A percentile compares a stretch with the other conserved stretches of the same genome.
Evolutionary conservation across 2,888 invertebrate species (phyloP).

Genomic region (Drosophila parthenogenetica): DNA sequence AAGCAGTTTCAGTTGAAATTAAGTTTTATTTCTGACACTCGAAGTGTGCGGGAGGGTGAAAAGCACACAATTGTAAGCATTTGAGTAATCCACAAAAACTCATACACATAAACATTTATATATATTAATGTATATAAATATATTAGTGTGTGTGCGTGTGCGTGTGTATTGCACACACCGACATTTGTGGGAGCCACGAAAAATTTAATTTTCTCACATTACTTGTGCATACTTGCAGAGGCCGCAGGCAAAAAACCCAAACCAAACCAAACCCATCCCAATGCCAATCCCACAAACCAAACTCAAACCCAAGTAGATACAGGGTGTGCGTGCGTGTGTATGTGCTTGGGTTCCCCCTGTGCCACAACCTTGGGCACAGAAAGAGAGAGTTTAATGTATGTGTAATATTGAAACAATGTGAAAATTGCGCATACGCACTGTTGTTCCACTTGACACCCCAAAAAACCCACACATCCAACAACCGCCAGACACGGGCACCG

Average conservation of each 20-base stretch:
- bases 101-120: constrained; percentile 16
- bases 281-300: constrained; percentile 14
- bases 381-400: constrained; percentile 57
- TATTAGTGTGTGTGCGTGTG: not conserved
- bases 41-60: not conserved
- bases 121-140: not conserved
- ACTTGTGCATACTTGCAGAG: constrained; percentile 76
- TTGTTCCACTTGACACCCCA: constrained; percentile 55
- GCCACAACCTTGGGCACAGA: constrained; percentile 5
- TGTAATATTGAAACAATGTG: constrained; percentile 80
- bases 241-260: constrained; percentile 61
- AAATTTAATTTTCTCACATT: constrained; percentile 80
- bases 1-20: constrained; percentile 52
- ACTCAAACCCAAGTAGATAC: constrained; percentile 37
- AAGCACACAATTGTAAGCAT: constrained; percentile 34
- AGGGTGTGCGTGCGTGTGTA: not conserved
- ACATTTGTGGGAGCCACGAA: constrained; percentile 69
- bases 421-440: constrained; percentile 79
- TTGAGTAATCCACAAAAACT: constrained; percentile 52
- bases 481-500: constrained; percentile 8
- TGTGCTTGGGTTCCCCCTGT: constrained; percentile 4
- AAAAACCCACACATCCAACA: constrained; percentile 1
- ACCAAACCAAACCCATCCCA: constrained; percentile 33
- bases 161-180: constrained; percentile 9
- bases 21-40: constrained; percentile 65